Evolutionary conservation across 1,140 invertebrate species (phyloP).

Genomic region (Cardiocondyla obscurior): DNA sequence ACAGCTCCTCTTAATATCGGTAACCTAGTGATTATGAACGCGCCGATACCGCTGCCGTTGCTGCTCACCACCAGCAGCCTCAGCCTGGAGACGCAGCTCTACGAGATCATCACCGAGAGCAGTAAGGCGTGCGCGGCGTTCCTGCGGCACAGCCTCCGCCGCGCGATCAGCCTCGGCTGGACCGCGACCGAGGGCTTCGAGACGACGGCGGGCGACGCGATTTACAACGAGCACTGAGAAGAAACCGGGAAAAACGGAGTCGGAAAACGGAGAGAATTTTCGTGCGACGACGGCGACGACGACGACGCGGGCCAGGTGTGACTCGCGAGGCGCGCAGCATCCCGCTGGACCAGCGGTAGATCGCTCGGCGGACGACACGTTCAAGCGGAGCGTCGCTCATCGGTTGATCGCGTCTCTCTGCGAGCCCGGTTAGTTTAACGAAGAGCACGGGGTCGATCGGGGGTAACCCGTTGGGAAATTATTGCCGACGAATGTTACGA

Average conservation of each 20-base stretch:
- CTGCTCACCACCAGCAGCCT: constrained; percentile 77
- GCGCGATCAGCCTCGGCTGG: constrained; percentile 63
- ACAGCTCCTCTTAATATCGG: constrained; percentile 84
- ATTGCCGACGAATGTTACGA: background rate
- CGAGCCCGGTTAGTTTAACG: background rate
- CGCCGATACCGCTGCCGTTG: constrained; percentile 79
- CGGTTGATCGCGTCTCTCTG: constrained; percentile 9
- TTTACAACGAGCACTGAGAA: constrained; percentile 13
- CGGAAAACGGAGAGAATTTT: background rate
- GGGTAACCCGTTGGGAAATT: background rate
- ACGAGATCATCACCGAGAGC: constrained; percentile 83
- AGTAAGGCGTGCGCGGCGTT: constrained; percentile 85
- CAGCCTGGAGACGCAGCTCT: constrained; percentile 83
- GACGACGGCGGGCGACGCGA: constrained; percentile 20
- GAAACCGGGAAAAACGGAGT: background rate
- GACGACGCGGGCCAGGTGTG: background rate
- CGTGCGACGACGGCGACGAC: background rate
- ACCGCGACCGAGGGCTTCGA: constrained; percentile 52
- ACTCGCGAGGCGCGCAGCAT: background rate
- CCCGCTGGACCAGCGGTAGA: background rate
- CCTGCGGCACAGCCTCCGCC: constrained; percentile 82
- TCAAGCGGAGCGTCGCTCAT: background rate
- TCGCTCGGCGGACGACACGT: background rate
- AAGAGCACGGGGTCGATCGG: constrained; percentile 29
- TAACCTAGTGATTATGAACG: constrained; percentile 81